phyloP scores from a whole-genome alignment of 1,140 invertebrate species.

The Charaxes varanes region DNA sequence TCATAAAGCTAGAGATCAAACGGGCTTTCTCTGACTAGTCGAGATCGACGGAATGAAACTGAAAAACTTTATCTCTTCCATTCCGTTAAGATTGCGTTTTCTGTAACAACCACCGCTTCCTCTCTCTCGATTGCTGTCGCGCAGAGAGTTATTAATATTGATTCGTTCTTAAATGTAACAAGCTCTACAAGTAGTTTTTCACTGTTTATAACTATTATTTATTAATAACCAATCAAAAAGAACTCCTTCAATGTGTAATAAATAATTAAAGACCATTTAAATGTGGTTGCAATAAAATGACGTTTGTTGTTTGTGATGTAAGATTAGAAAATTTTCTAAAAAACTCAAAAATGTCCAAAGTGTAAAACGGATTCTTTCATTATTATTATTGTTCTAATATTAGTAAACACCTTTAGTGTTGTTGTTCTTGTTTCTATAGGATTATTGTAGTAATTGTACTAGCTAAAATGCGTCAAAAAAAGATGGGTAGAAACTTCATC shows the following conservation, averaged over 20 bases:
- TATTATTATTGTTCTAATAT: too few species aligned
- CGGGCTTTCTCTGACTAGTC: constrained; percentile 63
- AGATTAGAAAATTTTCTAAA: too few species aligned
- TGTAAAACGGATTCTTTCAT: too few species aligned
- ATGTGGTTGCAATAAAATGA: too few species aligned
- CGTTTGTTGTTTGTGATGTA: too few species aligned
- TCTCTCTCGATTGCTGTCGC: constrained; percentile 39
- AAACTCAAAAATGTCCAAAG: too few species aligned
- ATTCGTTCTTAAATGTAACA: constrained; percentile 39
- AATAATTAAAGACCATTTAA: too few species aligned
- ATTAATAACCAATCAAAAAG: too few species aligned
- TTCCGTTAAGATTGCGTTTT: constrained; percentile 41
- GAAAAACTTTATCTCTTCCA: constrained; percentile 37
- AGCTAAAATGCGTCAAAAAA: not conserved
- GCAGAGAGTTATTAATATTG: constrained; percentile 53
- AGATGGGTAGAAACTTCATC: not conserved
- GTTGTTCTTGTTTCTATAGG: too few species aligned
- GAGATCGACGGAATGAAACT: constrained; percentile 24
- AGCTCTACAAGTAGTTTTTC: constrained; percentile 19
- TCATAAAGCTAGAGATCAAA: constrained; percentile 61
- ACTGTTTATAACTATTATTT: constrained; percentile 14
- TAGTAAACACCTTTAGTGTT: too few species aligned
- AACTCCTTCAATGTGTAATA: too few species aligned
- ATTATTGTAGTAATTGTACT: too few species aligned
- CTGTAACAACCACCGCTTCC: constrained; percentile 31